These are phyloP conservation scores for Magallana gigas DNA, from an alignment of 1,140 invertebrate genomes.

Conservation along the genomic window DNA sequence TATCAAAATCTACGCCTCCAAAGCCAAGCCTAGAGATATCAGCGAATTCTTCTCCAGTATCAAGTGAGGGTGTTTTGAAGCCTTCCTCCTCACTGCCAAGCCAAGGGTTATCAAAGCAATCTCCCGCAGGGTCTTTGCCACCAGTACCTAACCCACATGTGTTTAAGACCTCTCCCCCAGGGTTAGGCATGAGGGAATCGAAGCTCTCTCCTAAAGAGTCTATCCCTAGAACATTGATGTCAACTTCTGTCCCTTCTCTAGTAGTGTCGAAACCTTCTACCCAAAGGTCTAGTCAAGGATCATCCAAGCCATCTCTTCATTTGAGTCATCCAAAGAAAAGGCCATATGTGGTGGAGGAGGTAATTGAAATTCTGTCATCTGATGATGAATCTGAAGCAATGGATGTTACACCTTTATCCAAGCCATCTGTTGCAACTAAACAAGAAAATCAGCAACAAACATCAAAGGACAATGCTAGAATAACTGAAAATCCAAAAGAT, in stretches of 20 bases:
- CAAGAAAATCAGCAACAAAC: background rate
- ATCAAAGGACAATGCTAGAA: background rate
- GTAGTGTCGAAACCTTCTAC: too few species aligned
- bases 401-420: background rate
- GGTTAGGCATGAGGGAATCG: background rate
- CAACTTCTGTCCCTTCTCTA: background rate
- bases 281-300: too few species aligned
- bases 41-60: too few species aligned
- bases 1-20: too few species aligned
- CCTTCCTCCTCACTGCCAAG: background rate
- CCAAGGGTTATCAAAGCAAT: too few species aligned
- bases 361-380: conserved; percentile 49
- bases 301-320: background rate
- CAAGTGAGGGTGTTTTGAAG: too few species aligned
- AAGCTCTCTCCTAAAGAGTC: background rate
- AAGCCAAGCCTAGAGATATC: too few species aligned
- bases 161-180: too few species aligned
- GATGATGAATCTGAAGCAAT: conserved; percentile 31
- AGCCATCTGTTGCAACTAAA: background rate
- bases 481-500: background rate
- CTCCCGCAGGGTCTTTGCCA: too few species aligned
- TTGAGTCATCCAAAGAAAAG: conserved; percentile 22
- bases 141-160: too few species aligned
- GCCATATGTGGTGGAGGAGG: conserved; percentile 16
- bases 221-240: background rate